Percentiles rank a stretch among this genome's conserved stretches.
Evolutionary conservation across 2,888 invertebrate genomes (phyloP).

Genomic region (Nezara viridula): DNA sequence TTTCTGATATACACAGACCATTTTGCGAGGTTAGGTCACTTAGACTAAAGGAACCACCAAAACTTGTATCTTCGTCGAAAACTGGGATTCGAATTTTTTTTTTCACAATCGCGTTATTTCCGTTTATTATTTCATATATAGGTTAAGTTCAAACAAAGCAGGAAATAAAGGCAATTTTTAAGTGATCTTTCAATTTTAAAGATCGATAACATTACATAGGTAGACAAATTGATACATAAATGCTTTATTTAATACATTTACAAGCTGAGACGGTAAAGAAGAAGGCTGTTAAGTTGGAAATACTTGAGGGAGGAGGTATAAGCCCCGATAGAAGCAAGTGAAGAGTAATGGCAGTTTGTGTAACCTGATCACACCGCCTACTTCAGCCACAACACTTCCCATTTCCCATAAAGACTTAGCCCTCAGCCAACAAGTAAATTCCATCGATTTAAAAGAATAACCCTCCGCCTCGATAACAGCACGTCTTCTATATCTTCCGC

Average conservation of each 20-base stretch:
- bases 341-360: conserved; percentile 23
- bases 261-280: background rate
- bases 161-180: no score
- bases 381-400: background rate
- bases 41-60: no score
- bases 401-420: background rate
- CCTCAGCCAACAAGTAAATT: background rate
- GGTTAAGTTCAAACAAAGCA: no score
- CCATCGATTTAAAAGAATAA: background rate
- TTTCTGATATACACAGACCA: no score
- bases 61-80: no score
- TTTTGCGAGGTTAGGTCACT: no score
- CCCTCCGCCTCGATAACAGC: background rate
- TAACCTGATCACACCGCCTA: background rate
- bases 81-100: no score
- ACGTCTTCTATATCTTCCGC: background rate
- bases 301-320: background rate
- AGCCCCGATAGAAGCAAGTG: background rate
- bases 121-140: no score
- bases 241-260: background rate
- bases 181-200: background rate
- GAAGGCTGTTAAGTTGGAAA: background rate
- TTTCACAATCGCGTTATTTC: no score
- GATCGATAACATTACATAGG: background rate
- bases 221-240: background rate